phyloP scores from a whole-genome alignment of 2,113 vertebrate genomes.

The Centropristis striata region DNA sequence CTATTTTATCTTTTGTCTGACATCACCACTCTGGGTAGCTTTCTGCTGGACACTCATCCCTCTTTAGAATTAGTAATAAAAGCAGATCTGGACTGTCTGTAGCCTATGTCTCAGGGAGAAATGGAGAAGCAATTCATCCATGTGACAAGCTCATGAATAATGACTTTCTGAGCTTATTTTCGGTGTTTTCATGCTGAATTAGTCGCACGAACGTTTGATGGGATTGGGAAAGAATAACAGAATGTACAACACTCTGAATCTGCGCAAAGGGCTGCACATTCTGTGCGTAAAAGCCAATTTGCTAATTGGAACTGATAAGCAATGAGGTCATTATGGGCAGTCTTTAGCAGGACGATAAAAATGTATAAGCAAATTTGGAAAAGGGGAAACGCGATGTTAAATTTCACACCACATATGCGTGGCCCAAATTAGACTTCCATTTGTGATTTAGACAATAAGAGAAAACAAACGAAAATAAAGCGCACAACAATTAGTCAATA shows the following conservation, averaged over 20 bases:
- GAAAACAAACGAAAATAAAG: not conserved
- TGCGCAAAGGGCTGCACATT: conserved; percentile 27
- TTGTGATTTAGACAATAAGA: not conserved
- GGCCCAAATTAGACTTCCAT: not conserved
- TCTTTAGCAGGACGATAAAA: not conserved
- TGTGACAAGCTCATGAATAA: conserved; percentile 49
- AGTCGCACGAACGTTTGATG: not conserved
- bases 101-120: not conserved
- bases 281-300: conserved; percentile 54
- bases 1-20: not conserved
- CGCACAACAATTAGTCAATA: not conserved
- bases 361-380: not conserved
- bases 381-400: not conserved
- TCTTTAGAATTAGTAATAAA: conserved; percentile 8
- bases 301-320: conserved; percentile 34
- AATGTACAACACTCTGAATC: not conserved
- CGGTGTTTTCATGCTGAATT: conserved; percentile 25
- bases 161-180: conserved; percentile 23
- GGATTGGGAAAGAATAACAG: not conserved
- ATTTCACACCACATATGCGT: too few species aligned
- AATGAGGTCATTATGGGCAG: conserved; percentile 27
- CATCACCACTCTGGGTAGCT: not conserved
- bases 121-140: conserved; percentile 36
- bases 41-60: not conserved
- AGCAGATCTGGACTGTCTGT: conserved; percentile 8